Conservation (phyloP, 1,140 invertebrate species). For the Andricus grossulariae region DNA sequence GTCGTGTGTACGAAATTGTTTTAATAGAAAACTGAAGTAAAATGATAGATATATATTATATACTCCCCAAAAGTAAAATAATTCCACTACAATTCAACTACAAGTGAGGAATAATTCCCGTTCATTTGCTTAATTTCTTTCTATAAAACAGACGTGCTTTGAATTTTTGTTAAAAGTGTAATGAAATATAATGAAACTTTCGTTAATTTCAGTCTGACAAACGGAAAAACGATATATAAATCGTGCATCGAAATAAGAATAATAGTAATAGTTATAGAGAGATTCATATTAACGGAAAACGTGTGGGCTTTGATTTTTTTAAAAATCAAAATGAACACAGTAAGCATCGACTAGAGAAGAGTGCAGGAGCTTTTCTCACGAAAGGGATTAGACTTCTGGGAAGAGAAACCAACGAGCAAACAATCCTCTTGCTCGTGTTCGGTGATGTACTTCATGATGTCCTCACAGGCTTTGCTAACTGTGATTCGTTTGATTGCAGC, state of each 20-base stretch:
- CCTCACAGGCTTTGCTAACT: slow-evolving; percentile 92
- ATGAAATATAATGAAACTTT: too few relatives aligned
- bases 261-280: neutral
- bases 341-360: slow-evolving; percentile 80
- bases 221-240: too few relatives aligned
- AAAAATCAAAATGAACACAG: neutral
- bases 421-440: slow-evolving; percentile 97
- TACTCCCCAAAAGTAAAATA: too few relatives aligned
- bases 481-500: slow-evolving; percentile 91
- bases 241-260: too few relatives aligned
- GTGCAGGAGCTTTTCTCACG: slow-evolving; percentile 95
- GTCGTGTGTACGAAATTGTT: neutral
- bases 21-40: too few relatives aligned
- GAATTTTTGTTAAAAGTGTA: too few relatives aligned
- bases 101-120: too few relatives aligned
- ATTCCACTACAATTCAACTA: too few relatives aligned
- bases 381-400: slow-evolving; percentile 98
- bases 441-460: slow-evolving; percentile 94
- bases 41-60: too few relatives aligned
- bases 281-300: neutral
- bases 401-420: slow-evolving; percentile 95
- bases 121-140: too few relatives aligned
- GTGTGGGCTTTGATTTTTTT: neutral
- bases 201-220: too few relatives aligned
- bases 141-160: too few relatives aligned